Conservation (phyloP, 2,797 vertebrate genomes). For the Diglossa cyanea region DNA sequence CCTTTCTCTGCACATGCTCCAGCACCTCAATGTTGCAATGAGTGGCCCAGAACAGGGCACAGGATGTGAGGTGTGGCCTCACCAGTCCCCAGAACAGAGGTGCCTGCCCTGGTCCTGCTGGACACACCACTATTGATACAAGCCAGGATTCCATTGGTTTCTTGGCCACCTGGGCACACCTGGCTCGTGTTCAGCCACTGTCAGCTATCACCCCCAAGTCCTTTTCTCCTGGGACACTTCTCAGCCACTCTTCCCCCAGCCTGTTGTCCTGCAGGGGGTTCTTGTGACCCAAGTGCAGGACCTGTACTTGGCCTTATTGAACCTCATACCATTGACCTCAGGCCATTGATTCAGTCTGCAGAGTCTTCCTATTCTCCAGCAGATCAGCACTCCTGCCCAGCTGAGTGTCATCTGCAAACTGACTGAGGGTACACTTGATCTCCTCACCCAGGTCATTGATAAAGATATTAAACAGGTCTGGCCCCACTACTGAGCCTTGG, state of each 20-base stretch:
- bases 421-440: neutral
- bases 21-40: neutral
- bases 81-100: neutral
- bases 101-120: neutral
- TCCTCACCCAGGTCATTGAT: neutral
- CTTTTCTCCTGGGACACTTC: accelerated
- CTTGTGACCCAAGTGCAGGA: neutral
- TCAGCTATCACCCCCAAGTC: neutral
- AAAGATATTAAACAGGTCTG: neutral
- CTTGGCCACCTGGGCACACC: neutral
- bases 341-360: neutral
- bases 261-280: neutral
- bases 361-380: neutral
- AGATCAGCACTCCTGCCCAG: accelerated
- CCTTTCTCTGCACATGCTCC: neutral
- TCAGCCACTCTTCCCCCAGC: neutral
- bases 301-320: neutral
- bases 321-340: neutral
- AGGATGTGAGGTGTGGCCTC: neutral
- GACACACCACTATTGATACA: neutral
- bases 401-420: neutral
- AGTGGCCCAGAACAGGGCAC: neutral
- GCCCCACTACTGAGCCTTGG: neutral
- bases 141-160: neutral
- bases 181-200: neutral